Conservation (phyloP, 92 coral and sea anemone genomes). For the Epizoanthus stellaris region DNA sequence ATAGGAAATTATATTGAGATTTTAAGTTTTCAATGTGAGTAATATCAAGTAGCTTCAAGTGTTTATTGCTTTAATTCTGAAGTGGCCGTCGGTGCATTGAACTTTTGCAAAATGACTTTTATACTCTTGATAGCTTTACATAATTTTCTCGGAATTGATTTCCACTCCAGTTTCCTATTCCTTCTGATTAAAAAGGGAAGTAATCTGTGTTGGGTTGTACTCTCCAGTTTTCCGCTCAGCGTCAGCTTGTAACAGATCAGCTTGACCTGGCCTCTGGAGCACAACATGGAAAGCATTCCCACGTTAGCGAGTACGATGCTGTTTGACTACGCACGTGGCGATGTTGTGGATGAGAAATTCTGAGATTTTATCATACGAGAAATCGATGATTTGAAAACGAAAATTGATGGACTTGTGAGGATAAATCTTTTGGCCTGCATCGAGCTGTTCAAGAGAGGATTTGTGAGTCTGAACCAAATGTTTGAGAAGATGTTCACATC, state of each 20-base stretch:
- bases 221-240: background rate
- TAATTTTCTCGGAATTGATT: background rate
- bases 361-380: background rate
- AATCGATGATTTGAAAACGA: background rate
- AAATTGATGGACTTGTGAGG: background rate
- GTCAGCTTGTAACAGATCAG: no score
- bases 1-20: no score
- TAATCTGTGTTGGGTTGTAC: background rate
- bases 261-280: background rate
- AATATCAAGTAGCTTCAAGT: no score
- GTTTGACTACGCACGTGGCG: background rate
- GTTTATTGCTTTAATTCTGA: no score
- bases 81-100: no score
- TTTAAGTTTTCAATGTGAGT: no score
- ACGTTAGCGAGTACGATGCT: background rate
- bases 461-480: background rate
- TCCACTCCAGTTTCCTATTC: background rate
- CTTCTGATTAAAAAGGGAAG: background rate
- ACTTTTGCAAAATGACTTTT: no score
- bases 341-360: background rate
- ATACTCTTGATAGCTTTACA: background rate
- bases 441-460: background rate
- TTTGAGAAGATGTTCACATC: background rate
- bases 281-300: background rate
- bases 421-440: constrained; percentile 4